Evolutionary conservation across 2,888 invertebrate species (phyloP).

Genomic region (Gnatocerus cornutus): DNA sequence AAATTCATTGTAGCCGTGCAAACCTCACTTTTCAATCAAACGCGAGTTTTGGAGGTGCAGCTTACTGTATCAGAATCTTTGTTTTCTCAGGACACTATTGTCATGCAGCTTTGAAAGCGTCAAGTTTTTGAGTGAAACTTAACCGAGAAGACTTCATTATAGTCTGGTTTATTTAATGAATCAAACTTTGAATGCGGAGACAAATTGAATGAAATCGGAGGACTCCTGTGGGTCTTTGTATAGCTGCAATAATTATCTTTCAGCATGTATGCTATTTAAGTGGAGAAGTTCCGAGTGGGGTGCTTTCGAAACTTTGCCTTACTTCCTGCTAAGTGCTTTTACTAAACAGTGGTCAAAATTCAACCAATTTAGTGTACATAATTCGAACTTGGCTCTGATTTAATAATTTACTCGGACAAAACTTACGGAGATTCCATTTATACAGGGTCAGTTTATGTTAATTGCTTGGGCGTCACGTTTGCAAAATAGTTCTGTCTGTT

Average conservation of each 20-base stretch:
- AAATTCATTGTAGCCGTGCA: neutral
- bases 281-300: constrained; percentile 28
- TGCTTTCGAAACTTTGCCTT: constrained; percentile 38
- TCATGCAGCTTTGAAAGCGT: neutral
- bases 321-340: constrained; percentile 37
- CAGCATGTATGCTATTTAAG: constrained; percentile 32
- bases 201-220: constrained; percentile 26
- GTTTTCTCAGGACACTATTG: neutral
- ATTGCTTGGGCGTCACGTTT: constrained; percentile 28
- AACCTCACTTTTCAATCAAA: neutral
- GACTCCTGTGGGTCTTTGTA: constrained; percentile 22
- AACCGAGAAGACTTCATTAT: constrained; percentile 10
- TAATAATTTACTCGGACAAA: constrained; percentile 32
- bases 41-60: too few relatives aligned
- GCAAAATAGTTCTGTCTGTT: constrained; percentile 27
- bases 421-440: constrained; percentile 25
- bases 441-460: constrained; percentile 23
- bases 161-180: constrained; percentile 10
- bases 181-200: constrained; percentile 12
- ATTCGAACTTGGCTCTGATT: constrained; percentile 37
- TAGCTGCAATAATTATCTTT: constrained; percentile 32
- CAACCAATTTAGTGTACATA: constrained; percentile 36
- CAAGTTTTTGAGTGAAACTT: constrained; percentile 2
- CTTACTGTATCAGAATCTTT: neutral
- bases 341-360: constrained; percentile 41